These are phyloP conservation scores for Perdita meconis DNA, from an alignment of 2,888 invertebrate species.

Conservation along the genomic window DNA sequence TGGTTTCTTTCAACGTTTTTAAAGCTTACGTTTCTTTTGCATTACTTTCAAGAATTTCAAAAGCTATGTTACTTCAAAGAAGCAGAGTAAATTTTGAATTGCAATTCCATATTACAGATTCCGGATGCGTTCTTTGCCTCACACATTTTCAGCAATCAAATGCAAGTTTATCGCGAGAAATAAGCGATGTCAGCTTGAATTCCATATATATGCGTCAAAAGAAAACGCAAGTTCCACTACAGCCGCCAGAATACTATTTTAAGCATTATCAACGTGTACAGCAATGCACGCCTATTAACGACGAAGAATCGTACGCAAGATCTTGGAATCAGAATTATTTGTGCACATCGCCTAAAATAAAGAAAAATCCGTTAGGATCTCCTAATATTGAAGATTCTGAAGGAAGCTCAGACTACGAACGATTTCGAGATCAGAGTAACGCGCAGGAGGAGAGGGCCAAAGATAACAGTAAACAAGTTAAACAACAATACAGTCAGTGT, in stretches of 20 bases:
- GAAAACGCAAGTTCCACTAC: conserved; percentile 50
- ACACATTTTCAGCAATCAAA: conserved; percentile 41
- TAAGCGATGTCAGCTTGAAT: conserved; percentile 60
- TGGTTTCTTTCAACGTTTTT: conserved; percentile 2
- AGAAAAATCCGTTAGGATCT: conserved; percentile 11
- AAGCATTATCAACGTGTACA: conserved; percentile 34
- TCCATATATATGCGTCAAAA: conserved; percentile 28
- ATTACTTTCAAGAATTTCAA: too few relatives aligned
- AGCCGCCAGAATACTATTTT: conserved; percentile 17
- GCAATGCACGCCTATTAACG: conserved; percentile 19
- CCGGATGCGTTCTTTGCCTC: conserved; percentile 46
- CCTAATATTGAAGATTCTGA: conserved; percentile 24
- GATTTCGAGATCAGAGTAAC: conserved; percentile 25
- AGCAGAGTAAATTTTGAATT: conserved; percentile 4
- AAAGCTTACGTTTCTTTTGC: too few relatives aligned
- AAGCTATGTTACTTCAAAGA: neutral
- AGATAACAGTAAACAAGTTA: conserved; percentile 32
- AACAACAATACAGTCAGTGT: conserved; percentile 67
- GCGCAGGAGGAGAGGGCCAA: conserved; percentile 37
- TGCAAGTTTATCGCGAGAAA: conserved; percentile 60
- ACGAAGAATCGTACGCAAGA: conserved; percentile 45
- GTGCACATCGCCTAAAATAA: conserved; percentile 29
- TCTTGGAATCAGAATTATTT: conserved; percentile 60
- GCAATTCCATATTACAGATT: conserved; percentile 31
- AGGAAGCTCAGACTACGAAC: conserved; percentile 13